These are phyloP conservation scores for Epistrophe grossulariae DNA, from an alignment of 2,888 invertebrate species.

Conservation along the genomic window DNA sequence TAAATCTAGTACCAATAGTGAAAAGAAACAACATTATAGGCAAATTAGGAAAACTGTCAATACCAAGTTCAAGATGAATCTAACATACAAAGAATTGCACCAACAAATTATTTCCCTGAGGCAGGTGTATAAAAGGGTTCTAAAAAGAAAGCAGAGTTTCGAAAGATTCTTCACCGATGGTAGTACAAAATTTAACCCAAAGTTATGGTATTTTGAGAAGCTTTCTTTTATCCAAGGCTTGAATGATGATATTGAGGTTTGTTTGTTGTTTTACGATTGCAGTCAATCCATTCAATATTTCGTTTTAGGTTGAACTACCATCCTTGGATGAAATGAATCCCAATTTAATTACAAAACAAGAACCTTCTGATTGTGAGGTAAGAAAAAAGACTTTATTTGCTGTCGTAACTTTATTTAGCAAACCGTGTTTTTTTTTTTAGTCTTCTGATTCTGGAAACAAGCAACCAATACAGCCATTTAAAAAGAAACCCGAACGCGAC, in stretches of 20 bases:
- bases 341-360: constrained; percentile 5
- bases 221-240: constrained; percentile 41
- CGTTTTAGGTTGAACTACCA: background rate
- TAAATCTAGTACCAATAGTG: background rate
- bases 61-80: constrained; percentile 43
- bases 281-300: background rate
- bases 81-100: constrained; percentile 14
- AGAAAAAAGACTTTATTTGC: too few relatives aligned
- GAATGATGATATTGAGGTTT: constrained; percentile 33
- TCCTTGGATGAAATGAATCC: background rate
- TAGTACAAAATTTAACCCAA: constrained; percentile 23
- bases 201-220: constrained; percentile 52
- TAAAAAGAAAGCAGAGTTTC: constrained; percentile 20
- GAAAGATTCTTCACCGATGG: constrained; percentile 25
- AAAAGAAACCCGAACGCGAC: constrained; percentile 14
- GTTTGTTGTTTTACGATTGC: background rate
- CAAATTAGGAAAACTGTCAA: constrained; percentile 47
- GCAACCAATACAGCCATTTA: background rate
- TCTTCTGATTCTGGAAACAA: constrained; percentile 36
- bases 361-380: constrained; percentile 29
- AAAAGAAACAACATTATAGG: constrained; percentile 32
- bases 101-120: constrained; percentile 1
- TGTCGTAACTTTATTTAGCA: background rate
- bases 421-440: constrained; percentile 9
- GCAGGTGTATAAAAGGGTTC: constrained; percentile 23